These are phyloP conservation scores for Tapirus terrestris DNA, from an alignment of 2,113 vertebrate species.

Conservation along the genomic window DNA sequence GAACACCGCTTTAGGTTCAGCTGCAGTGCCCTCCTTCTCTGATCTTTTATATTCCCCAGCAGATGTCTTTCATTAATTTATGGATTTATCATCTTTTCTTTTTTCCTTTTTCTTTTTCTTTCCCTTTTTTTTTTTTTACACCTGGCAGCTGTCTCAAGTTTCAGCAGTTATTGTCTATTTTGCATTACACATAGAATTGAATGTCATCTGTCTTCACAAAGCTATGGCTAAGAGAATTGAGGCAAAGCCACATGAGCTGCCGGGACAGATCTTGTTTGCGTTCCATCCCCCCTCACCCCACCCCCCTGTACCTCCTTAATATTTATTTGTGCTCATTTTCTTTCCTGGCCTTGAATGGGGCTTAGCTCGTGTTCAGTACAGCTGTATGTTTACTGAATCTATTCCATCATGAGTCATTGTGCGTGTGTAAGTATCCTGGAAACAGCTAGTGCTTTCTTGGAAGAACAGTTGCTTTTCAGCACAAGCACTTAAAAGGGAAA, in stretches of 20 bases:
- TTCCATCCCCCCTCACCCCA: slow-evolving; percentile 80
- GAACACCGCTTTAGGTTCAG: slow-evolving; percentile 92
- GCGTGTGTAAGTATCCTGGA: slow-evolving; percentile 94
- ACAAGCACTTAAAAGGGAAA: slow-evolving; percentile 91
- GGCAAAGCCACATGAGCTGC: slow-evolving; percentile 88
- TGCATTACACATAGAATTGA: slow-evolving; percentile 92
- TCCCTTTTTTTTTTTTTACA: slow-evolving; percentile 93
- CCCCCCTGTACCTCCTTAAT: slow-evolving; percentile 90
- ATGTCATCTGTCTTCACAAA: slow-evolving; percentile 94
- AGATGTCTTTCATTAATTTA: slow-evolving; percentile 99
- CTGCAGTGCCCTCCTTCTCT: slow-evolving; percentile 89
- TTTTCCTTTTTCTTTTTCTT: slow-evolving; percentile 86
- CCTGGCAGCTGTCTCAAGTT: slow-evolving; percentile 97
- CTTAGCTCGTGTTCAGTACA: slow-evolving; percentile 92
- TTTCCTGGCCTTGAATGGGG: slow-evolving; percentile 94
- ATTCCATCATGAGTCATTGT: slow-evolving; percentile 93
- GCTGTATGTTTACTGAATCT: slow-evolving; percentile 94
- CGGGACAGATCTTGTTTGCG: slow-evolving; percentile 88
- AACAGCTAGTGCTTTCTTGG: slow-evolving; percentile 93
- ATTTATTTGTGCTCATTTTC: slow-evolving; percentile 96
- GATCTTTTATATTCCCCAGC: slow-evolving; percentile 95
- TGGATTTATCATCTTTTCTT: slow-evolving; percentile 95
- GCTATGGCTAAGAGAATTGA: slow-evolving; percentile 90
- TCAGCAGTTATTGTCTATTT: slow-evolving; percentile 95
- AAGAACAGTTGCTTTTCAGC: slow-evolving; percentile 92